Evolutionary conservation across 1,140 invertebrate species (phyloP), one percentile per base, ranked within the genome.

Genomic region (Heliothis subflexa): DNA sequence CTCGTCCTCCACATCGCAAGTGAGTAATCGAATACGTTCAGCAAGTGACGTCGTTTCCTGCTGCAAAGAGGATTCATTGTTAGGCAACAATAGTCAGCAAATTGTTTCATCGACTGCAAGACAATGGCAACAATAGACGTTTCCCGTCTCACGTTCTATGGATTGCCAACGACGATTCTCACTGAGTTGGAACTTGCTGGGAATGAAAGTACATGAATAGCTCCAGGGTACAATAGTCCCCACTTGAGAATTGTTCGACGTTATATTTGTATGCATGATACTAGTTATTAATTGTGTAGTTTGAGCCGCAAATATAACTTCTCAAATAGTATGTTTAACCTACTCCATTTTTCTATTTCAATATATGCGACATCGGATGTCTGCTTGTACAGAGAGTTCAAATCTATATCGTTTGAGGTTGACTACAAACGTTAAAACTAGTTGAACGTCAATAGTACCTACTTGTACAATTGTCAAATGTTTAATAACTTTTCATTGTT

Each of bases 11-110:
- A 98, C 96, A 80, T 97, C 97, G 87, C 97, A 98, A 0, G 97
- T 98, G 16, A 98, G 91, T 82, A 97, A 96, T 55, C 97, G 96
- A 75, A 98, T 98, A 61, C 97, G 95, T 82, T 98, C 97, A 28
- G 97, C 97, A 14, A 98, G 88, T 0, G 97, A 97, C 76, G 83
- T 96, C 88, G 92, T 96, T 96, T 91, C 97, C 96, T 83, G 98
- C 96, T 76, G 79, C 11, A 68, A 68, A 47, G 0, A 47, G 40
- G 40, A 45, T 40, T 12, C 45, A 64, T 64, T 64, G 61, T 64
- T 47, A 47, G 40, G 33, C 33, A 33, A 76, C 62, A 62, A 62
- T 64, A 82, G 82, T 11, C 50, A 52, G 83, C 7, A 61, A 71
- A 70, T 73, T 77, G 50, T 80, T 75, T 70, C 14, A 70, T 66